These are phyloP conservation scores for Enoplosus armatus DNA, from an alignment of 2,797 vertebrate species.

Conservation along the genomic window DNA sequence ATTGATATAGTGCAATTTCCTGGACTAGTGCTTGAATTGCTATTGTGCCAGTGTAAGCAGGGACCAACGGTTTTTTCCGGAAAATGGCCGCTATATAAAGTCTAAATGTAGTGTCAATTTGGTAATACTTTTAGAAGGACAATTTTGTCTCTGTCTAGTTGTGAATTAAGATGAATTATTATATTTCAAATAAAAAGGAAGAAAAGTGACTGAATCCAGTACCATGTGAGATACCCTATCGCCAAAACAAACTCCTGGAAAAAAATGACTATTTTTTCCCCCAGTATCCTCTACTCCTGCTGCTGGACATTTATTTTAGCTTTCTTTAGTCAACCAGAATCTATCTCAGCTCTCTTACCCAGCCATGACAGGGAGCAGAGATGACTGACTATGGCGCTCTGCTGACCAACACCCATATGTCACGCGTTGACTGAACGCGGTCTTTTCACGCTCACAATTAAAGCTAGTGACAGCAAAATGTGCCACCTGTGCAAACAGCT, in stretches of 20 bases:
- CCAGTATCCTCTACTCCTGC: not conserved
- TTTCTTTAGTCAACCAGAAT: constrained; percentile 25
- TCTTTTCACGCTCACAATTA: constrained; percentile 65
- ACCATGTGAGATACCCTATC: not conserved
- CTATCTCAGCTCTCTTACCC: constrained; percentile 14
- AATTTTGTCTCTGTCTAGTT: not conserved
- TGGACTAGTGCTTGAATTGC: not conserved
- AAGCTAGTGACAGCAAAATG: constrained; percentile 65
- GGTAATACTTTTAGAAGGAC: not conserved
- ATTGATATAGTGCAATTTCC: not conserved
- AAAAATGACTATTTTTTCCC: not conserved
- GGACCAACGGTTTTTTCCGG: not conserved
- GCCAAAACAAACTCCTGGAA: constrained; percentile 8
- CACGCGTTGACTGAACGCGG: constrained; percentile 49
- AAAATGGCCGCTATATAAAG: not conserved
- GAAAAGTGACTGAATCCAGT: not conserved
- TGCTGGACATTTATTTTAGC: not conserved
- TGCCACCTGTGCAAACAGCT: constrained; percentile 76
- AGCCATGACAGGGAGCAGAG: constrained; percentile 19
- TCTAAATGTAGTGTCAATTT: not conserved
- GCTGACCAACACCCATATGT: constrained; percentile 53
- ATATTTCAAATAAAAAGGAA: too few relatives aligned
- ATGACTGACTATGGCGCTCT: constrained; percentile 23
- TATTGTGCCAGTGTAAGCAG: not conserved
- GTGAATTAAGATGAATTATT: too few relatives aligned